Base-by-base conservation (phyloP, 2,888 invertebrate genomes). In the Conops quadrifasciatus region DNA sequence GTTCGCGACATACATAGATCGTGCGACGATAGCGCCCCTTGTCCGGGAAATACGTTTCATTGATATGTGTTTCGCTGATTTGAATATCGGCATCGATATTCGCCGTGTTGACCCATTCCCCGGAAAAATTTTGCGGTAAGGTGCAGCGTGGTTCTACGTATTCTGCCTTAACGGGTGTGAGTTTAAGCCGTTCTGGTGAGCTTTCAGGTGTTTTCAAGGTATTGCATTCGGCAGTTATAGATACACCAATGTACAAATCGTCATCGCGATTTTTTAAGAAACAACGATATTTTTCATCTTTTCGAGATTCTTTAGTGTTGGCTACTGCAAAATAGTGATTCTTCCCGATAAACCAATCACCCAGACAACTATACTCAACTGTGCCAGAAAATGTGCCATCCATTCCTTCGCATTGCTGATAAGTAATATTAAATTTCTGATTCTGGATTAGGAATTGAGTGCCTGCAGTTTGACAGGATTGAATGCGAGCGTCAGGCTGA, bases 291-390 rank as follows among this genome's bases (percentile, higher is more conserved):
- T 94, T 94, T 84, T 97, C 96, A 85, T 98, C 96, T 84, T 94
- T 94, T 79, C 97, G 91, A 9, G 97, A 96, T 85, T 97, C 96
- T 80, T 97, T 96, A 0, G 96, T 96, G 82, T 98, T 97, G 9
- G 95, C 95, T n/a, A 97, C 96, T 69, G 96, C 98, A 86, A 98
- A 97, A 85, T 93, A 98, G 81, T 97, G 96, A 86, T 98, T 97
- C 82, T 97, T 97, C 16, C 93, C 95, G 30, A 96, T 92, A 86
- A 96, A 96, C 96, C 97, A 97, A 88, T 96, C 95, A 1, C 96
- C 97, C 73, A 97, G 87, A 81, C 97, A 97, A 84, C 94, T 95
- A 84, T 93, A 97, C 84, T 96, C 96, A 9, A 96, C 95, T 73
- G 93, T 93, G 88, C 95, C 96, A 85, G 93, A 94, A 85, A 95